A percentile compares a stretch with the other conserved stretches of the same genome.
phyloP scores from a whole-genome alignment of 1,140 invertebrate species.

The Antheraea pernyi region DNA sequence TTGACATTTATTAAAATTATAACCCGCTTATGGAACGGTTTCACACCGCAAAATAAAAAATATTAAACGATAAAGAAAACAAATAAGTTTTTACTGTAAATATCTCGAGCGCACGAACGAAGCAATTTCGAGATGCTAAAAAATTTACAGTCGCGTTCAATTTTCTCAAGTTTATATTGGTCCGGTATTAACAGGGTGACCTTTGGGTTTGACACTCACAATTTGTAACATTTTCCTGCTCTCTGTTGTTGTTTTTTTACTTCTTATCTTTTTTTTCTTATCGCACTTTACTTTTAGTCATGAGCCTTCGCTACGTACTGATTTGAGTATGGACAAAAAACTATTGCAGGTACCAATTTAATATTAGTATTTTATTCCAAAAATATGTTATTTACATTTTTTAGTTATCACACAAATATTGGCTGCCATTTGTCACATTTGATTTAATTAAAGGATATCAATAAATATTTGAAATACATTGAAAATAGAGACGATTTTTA shows the following conservation, averaged over 20 bases:
- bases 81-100: constrained; percentile 4
- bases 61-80: constrained; percentile 1
- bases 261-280: background rate
- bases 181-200: background rate
- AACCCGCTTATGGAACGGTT: background rate
- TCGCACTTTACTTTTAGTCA: background rate
- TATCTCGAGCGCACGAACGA: background rate
- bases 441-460: too few relatives aligned
- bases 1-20: constrained; percentile 1
- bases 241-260: background rate
- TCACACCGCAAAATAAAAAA: background rate
- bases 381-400: too few relatives aligned
- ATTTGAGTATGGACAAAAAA: too few relatives aligned
- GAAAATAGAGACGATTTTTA: too few relatives aligned
- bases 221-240: background rate
- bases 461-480: too few relatives aligned
- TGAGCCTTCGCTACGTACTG: too few relatives aligned
- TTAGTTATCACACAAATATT: too few relatives aligned
- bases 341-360: too few relatives aligned
- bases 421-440: too few relatives aligned
- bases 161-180: background rate
- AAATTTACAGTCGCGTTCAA: constrained; percentile 2
- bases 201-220: background rate
- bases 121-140: constrained; percentile 2
- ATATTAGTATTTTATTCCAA: too few relatives aligned